Evolutionary conservation across 2,797 vertebrate species (phyloP).

Genomic region (Microctenopoma stevenorrisi): DNA sequence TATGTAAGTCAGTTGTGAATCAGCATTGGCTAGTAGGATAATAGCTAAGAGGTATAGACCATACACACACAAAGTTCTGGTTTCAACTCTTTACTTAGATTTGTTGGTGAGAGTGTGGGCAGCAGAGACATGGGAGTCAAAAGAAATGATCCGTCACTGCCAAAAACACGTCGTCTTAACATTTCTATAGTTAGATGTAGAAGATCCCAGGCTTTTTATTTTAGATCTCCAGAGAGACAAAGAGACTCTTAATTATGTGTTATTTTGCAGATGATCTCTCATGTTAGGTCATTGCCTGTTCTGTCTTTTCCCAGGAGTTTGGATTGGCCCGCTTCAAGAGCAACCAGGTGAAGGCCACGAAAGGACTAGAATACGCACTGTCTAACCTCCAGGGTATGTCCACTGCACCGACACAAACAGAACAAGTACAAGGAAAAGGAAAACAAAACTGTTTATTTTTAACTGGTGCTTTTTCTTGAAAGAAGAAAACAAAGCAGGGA

Average conservation of each 20-base stretch:
- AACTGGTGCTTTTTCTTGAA: constrained; percentile 36
- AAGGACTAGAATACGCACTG: constrained; percentile 82
- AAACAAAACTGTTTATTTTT: constrained; percentile 47
- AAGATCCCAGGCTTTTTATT: constrained; percentile 38
- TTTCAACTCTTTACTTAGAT: constrained; percentile 9
- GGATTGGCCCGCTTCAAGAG: constrained; percentile 85
- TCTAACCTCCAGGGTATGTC: constrained; percentile 81
- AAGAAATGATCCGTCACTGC: constrained; percentile 17
- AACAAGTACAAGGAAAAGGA: constrained; percentile 7
- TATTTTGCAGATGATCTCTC: constrained; percentile 26
- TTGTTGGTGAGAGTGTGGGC: constrained; percentile 8
- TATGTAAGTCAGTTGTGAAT: not conserved
- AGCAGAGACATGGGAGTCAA: constrained; percentile 27
- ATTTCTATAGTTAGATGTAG: constrained; percentile 35
- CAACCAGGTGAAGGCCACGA: constrained; percentile 85
- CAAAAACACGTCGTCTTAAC: constrained; percentile 45
- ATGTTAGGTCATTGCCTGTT: constrained; percentile 53
- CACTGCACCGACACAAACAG: not conserved
- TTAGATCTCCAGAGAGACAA: constrained; percentile 27
- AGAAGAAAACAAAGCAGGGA: constrained; percentile 6
- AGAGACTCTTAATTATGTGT: constrained; percentile 8
- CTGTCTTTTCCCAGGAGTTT: constrained; percentile 79
- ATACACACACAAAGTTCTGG: not conserved
- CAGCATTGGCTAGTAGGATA: not conserved
- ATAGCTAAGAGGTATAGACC: not conserved